Conservation (phyloP, 35 echinoderm and acorn worm genomes). For the Eucidaris tribuloides region DNA sequence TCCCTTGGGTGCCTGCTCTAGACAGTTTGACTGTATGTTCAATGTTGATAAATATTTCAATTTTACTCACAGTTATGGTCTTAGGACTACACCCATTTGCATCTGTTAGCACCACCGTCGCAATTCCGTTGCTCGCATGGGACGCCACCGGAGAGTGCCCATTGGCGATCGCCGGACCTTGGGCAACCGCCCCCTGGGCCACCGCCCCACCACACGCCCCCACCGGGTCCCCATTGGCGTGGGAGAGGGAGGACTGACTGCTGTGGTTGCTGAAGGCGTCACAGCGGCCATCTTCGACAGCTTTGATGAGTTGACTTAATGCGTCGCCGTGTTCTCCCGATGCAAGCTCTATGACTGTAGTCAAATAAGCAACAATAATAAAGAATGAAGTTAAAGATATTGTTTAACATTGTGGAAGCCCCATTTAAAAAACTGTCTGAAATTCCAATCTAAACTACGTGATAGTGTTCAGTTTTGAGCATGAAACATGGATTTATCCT, state of each 20-base stretch:
- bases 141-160: conserved; percentile 3
- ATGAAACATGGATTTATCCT: no score
- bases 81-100: conserved; percentile 6
- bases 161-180: conserved; percentile 26
- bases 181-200: no score
- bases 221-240: conserved; percentile 7
- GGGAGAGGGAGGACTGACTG: conserved; percentile 43
- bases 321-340: conserved; percentile 81
- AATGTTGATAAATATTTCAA: no score
- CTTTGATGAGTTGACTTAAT: conserved; percentile 30
- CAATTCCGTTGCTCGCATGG: conserved; percentile 26
- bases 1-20: no score
- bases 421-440: no score
- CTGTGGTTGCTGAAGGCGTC: conserved; percentile 64
- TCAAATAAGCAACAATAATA: no score
- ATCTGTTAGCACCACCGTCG: conserved; percentile 21
- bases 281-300: conserved; percentile 75
- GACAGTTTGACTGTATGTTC: no score
- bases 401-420: no score
- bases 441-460: no score
- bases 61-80: background rate
- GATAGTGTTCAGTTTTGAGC: no score
- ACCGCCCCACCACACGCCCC: background rate
- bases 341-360: conserved; percentile 86
- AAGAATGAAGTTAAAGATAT: no score